These are phyloP conservation scores for Phaethon lepturus DNA, from an alignment of 2,113 vertebrate species.

Conservation along the genomic window DNA sequence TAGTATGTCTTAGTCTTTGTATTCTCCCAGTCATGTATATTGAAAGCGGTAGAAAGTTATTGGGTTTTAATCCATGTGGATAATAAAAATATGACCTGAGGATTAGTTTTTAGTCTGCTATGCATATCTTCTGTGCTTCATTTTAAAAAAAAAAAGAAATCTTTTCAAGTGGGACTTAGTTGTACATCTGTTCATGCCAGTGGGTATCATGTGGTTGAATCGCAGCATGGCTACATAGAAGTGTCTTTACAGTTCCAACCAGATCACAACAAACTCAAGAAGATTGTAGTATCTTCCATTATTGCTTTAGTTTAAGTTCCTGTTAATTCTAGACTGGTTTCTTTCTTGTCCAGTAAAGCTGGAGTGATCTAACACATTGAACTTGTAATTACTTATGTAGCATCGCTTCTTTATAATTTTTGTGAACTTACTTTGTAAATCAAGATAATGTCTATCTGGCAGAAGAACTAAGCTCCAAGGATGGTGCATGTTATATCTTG, in stretches of 20 bases:
- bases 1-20: not conserved
- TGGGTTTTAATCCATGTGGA: not conserved
- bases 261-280: not conserved
- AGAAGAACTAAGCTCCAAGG: not conserved
- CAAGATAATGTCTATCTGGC: not conserved
- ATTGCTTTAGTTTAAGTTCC: not conserved
- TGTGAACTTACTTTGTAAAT: not conserved
- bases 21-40: not conserved
- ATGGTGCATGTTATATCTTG: not conserved
- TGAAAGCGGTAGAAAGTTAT: not conserved
- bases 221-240: rapidly evolving
- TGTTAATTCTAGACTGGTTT: not conserved
- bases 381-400: not conserved
- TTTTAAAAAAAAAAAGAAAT: not conserved
- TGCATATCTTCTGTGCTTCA: not conserved
- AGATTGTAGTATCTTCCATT: not conserved
- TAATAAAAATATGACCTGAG: not conserved
- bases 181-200: not conserved
- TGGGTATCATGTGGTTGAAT: not conserved
- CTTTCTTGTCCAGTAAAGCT: not conserved
- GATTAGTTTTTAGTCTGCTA: not conserved
- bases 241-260: not conserved
- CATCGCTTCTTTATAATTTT: not conserved
- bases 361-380: not conserved
- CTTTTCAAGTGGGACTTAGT: not conserved